These are phyloP conservation scores for Plagodis pulveraria DNA, from an alignment of 2,888 invertebrate genomes.

Conservation along the genomic window DNA sequence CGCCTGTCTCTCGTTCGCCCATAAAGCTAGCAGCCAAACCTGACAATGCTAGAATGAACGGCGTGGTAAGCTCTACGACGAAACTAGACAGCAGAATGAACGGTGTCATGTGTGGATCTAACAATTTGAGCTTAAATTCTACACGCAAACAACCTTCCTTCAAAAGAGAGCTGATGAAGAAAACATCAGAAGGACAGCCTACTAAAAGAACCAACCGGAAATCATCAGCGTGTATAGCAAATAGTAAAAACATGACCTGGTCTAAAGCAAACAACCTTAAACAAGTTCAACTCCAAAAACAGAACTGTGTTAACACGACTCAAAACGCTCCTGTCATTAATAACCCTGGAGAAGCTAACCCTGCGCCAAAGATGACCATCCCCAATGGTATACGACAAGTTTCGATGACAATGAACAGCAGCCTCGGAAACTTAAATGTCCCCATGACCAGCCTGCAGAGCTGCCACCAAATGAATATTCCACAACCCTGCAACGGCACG, in stretches of 20 bases:
- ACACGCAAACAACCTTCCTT: conserved; percentile 54
- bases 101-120: conserved; percentile 77
- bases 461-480: conserved; percentile 75
- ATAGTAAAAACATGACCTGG: conserved; percentile 79
- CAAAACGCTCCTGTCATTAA: conserved; percentile 50
- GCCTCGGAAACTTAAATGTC: conserved; percentile 67
- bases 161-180: conserved; percentile 67
- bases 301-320: conserved; percentile 67
- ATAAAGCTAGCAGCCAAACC: conserved; percentile 60
- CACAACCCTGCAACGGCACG: conserved; percentile 70
- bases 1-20: conserved; percentile 53
- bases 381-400: conserved; percentile 74
- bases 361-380: conserved; percentile 74
- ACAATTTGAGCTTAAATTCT: conserved; percentile 70
- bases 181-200: conserved; percentile 45
- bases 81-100: conserved; percentile 79
- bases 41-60: conserved; percentile 62
- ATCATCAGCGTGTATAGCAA: conserved; percentile 78
- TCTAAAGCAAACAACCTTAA: conserved; percentile 79
- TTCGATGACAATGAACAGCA: conserved; percentile 70
- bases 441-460: conserved; percentile 74
- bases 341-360: conserved; percentile 60
- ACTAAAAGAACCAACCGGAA: conserved; percentile 74
- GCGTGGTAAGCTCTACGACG: conserved; percentile 75
- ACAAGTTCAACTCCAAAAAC: conserved; percentile 74